Evolutionary conservation across 2,888 invertebrate species (phyloP).

Genomic region (Cacoxenus indagator): DNA sequence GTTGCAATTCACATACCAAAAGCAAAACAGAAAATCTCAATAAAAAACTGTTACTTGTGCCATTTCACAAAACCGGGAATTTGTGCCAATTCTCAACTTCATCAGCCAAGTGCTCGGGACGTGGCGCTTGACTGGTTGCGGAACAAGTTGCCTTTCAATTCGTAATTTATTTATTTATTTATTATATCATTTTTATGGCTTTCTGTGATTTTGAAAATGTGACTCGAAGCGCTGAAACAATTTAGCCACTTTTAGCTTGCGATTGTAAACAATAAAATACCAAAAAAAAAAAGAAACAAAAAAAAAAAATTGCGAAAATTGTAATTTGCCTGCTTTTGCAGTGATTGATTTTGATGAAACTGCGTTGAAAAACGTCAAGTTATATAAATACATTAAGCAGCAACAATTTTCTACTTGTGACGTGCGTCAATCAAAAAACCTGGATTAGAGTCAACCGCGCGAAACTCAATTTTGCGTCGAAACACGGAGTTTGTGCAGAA

Average conservation of each 20-base stretch:
- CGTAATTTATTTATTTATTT: background rate
- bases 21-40: conserved; percentile 26
- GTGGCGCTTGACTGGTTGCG: conserved; percentile 32
- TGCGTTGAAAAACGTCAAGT: conserved; percentile 28
- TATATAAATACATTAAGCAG: conserved; percentile 29
- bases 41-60: conserved; percentile 60
- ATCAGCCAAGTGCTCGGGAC: background rate
- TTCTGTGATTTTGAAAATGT: too few species aligned
- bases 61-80: conserved; percentile 51
- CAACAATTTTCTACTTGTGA: background rate
- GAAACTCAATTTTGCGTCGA: background rate
- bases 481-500: background rate
- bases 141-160: conserved; percentile 26
- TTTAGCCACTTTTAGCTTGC: background rate
- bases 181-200: background rate
- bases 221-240: too few species aligned
- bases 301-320: background rate
- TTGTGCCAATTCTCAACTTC: conserved; percentile 55
- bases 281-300: background rate
- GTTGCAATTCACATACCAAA: background rate
- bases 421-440: conserved; percentile 22
- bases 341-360: conserved; percentile 45
- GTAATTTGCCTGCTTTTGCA: background rate
- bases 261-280: background rate
- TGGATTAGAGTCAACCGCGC: conserved; percentile 12